Conservation (phyloP, 2,797 vertebrate genomes). For the Paguma larvata region DNA sequence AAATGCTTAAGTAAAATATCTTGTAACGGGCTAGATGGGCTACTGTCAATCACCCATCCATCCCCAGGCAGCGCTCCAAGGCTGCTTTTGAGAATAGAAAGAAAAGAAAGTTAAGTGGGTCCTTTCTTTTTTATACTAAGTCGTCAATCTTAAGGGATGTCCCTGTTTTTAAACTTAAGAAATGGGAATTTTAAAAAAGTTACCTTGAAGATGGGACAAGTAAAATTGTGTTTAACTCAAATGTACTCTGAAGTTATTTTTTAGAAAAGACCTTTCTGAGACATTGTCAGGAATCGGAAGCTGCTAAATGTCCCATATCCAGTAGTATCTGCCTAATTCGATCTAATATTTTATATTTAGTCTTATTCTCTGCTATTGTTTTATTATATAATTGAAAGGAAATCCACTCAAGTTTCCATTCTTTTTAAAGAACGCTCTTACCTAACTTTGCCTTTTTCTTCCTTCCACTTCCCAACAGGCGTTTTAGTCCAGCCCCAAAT, state of each 20-base stretch:
- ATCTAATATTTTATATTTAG: background rate
- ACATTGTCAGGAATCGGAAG: constrained; percentile 9
- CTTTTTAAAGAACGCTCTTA: constrained; percentile 39
- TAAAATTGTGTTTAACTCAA: constrained; percentile 4
- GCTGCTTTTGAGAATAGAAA: background rate
- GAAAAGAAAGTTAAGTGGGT: background rate
- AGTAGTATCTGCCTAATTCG: background rate
- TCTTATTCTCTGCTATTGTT: background rate
- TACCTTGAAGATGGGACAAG: background rate
- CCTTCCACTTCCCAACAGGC: constrained; percentile 55
- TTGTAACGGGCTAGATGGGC: background rate
- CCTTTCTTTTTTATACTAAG: background rate
- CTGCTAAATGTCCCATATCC: background rate
- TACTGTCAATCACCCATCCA: background rate
- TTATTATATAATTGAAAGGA: constrained; percentile 64
- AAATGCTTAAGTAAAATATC: background rate
- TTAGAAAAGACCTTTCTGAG: background rate
- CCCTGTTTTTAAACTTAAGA: constrained; percentile 46
- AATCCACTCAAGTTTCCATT: constrained; percentile 46
- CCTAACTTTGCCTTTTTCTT: constrained; percentile 35
- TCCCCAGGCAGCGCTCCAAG: background rate
- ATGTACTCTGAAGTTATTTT: background rate
- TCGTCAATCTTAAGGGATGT: background rate
- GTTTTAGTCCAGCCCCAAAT: constrained; percentile 39
- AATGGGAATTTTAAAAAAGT: background rate